Evolutionary conservation across 1,140 invertebrate species (phyloP).

Genomic region (Drosophila auraria): DNA sequence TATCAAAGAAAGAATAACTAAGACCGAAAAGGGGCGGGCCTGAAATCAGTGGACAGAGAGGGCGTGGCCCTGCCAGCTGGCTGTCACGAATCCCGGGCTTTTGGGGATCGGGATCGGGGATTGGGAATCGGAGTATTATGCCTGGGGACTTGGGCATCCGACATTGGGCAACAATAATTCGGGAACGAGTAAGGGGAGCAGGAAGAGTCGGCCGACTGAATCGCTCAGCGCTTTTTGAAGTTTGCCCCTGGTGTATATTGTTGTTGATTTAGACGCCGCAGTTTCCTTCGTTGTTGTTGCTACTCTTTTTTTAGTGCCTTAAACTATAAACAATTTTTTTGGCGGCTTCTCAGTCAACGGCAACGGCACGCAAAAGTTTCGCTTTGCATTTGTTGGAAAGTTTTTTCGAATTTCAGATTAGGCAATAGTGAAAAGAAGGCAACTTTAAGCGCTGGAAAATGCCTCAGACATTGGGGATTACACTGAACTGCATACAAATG

Average conservation of each 20-base stretch:
- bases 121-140: constrained; percentile 27
- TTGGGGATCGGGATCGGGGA: constrained; percentile 41
- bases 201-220: constrained; percentile 78
- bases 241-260: constrained; percentile 42
- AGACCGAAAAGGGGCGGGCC: constrained; percentile 9
- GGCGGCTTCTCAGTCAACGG: constrained; percentile 71
- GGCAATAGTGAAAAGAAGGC: constrained; percentile 42
- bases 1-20: constrained; percentile 65
- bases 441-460: constrained; percentile 8
- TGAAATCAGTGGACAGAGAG: background rate
- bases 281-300: constrained; percentile 22
- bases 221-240: constrained; percentile 73
- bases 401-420: constrained; percentile 49
- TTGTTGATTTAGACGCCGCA: constrained; percentile 55
- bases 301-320: constrained; percentile 42
- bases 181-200: constrained; percentile 48
- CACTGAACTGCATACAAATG: constrained; percentile 8
- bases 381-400: constrained; percentile 71
- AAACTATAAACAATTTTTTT: constrained; percentile 76
- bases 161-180: constrained; percentile 60
- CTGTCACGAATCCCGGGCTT: constrained; percentile 68
- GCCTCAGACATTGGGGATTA: constrained; percentile 22
- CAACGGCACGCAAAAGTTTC: constrained; percentile 76
- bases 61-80: constrained; percentile 54
- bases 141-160: constrained; percentile 32